Evolutionary conservation across 2,113 vertebrate genomes (phyloP).

Genomic region (Lynx canadensis): DNA sequence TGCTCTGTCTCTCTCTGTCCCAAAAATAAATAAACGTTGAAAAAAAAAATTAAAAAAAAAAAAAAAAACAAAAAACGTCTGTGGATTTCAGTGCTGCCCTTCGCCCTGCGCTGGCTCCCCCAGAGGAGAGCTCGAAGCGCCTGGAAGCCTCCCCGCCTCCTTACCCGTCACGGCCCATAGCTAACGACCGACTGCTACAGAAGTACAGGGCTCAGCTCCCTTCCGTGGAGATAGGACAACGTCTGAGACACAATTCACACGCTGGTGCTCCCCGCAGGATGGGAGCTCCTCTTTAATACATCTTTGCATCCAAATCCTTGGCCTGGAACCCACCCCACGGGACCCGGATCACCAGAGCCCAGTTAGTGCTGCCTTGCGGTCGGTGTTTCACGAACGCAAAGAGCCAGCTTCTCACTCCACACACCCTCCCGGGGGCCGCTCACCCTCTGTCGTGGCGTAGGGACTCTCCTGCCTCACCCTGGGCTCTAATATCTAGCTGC

Average conservation of each 20-base stretch:
- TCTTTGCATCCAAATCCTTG: not conserved
- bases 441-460: not conserved
- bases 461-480: not conserved
- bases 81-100: not conserved
- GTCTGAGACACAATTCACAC: not conserved
- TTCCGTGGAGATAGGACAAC: not conserved
- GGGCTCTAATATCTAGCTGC: not conserved
- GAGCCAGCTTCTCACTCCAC: not conserved
- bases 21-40: too few relatives aligned
- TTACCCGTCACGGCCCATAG: not conserved
- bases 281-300: not conserved
- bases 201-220: not conserved
- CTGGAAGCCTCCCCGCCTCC: not conserved
- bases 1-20: too few relatives aligned
- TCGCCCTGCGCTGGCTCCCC: not conserved
- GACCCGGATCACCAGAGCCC: not conserved
- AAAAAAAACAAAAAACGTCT: not conserved
- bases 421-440: not conserved
- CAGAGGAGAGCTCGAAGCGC: not conserved
- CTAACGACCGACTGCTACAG: not conserved
- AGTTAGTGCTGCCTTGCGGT: not conserved
- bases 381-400: not conserved
- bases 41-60: too few relatives aligned
- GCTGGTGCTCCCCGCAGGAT: not conserved
- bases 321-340: not conserved